These are phyloP conservation scores for Heliocidaris erythrogramma DNA, from an alignment of 35 echinoderm and acorn worm species.

Conservation along the genomic window DNA sequence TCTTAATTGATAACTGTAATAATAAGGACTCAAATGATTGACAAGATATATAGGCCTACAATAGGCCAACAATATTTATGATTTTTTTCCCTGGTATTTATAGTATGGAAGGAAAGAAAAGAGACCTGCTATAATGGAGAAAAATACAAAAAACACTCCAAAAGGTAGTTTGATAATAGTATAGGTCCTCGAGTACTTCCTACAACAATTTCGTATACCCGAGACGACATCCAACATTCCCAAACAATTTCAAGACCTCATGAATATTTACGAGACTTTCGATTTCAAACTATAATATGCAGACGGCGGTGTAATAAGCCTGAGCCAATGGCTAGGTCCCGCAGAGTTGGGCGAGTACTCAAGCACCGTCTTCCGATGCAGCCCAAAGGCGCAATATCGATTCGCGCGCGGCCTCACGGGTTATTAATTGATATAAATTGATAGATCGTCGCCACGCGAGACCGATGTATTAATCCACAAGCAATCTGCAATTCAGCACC, in stretches of 20 bases:
- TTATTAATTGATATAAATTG: slow-evolving; percentile 46
- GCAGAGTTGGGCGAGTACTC: not conserved
- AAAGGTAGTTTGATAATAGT: too few relatives aligned
- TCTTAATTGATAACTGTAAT: too few relatives aligned
- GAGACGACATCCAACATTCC: not conserved
- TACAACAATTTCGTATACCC: too few relatives aligned
- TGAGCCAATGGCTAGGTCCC: not conserved
- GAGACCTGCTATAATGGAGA: too few relatives aligned
- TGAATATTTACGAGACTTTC: not conserved
- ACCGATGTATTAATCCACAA: not conserved
- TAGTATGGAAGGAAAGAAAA: too few relatives aligned
- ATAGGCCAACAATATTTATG: too few relatives aligned
- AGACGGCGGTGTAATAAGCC: not conserved
- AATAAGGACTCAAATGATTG: too few relatives aligned
- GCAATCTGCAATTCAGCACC: slow-evolving; percentile 19
- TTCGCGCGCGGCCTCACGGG: not conserved
- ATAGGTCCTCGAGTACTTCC: too few relatives aligned
- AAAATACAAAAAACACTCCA: too few relatives aligned
- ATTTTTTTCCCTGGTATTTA: too few relatives aligned
- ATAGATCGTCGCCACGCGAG: slow-evolving; percentile 10
- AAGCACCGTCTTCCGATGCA: not conserved
- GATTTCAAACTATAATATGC: not conserved
- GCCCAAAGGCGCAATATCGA: slow-evolving; percentile 26
- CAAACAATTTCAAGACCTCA: not conserved
- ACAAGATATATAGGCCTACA: too few relatives aligned